phyloP scores from a whole-genome alignment of 1,140 invertebrate species.

The Bacillus rossius region DNA sequence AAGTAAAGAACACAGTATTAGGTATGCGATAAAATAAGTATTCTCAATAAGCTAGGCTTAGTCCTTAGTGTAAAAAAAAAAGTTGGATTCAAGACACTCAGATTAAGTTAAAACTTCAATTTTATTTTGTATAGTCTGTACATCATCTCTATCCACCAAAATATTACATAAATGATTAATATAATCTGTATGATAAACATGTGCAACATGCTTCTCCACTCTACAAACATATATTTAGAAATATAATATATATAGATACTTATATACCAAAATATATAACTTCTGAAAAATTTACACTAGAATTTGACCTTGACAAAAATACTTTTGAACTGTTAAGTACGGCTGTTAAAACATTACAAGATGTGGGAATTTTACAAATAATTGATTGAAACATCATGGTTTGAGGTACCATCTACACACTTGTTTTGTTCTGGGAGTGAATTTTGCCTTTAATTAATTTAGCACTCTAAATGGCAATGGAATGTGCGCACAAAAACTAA shows the following conservation, averaged over 20 bases:
- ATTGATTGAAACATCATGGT: neutral
- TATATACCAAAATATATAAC: conserved; percentile 1
- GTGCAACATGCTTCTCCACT: conserved; percentile 29
- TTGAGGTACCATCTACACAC: too few relatives aligned
- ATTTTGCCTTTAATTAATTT: too few relatives aligned
- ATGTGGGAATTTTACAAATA: neutral
- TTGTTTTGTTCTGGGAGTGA: too few relatives aligned
- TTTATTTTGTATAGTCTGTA: too few relatives aligned
- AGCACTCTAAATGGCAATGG: too few relatives aligned
- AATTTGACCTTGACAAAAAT: neutral
- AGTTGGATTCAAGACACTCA: too few relatives aligned
- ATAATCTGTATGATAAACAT: conserved; percentile 30
- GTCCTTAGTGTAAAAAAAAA: too few relatives aligned
- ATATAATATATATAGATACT: neutral
- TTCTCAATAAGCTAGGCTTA: too few relatives aligned
- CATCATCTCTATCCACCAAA: conserved; percentile 22
- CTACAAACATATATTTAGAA: conserved; percentile 9
- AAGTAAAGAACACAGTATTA: too few relatives aligned
- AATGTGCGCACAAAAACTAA: too few relatives aligned
- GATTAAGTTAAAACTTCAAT: too few relatives aligned
- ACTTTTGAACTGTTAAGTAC: neutral
- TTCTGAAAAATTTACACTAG: neutral
- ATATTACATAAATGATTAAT: conserved; percentile 30
- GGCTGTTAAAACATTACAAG: neutral
- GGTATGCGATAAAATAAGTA: too few relatives aligned